These are phyloP conservation scores for Neostethus bicornis DNA, from an alignment of 2,797 vertebrate genomes.

Conservation along the genomic window DNA sequence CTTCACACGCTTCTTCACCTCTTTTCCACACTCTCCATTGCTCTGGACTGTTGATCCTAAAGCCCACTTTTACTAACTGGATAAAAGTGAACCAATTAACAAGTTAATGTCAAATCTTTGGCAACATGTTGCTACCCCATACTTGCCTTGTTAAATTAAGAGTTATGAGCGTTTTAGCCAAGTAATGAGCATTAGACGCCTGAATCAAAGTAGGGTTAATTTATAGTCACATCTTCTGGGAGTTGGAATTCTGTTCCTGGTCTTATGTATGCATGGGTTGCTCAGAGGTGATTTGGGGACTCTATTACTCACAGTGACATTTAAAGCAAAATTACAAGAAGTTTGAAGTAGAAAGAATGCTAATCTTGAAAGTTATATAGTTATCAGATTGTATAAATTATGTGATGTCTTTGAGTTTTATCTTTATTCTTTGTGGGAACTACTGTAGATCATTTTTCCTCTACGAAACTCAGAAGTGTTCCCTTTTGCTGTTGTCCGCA, in stretches of 20 bases:
- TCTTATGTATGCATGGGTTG: not conserved
- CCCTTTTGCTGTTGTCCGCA: slow-evolving; percentile 5
- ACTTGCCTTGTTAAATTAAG: not conserved
- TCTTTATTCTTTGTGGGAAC: slow-evolving; percentile 7
- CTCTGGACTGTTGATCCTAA: no score
- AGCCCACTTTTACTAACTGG: not conserved
- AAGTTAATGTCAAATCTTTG: no score
- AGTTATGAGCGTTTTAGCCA: not conserved
- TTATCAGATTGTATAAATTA: slow-evolving; percentile 38
- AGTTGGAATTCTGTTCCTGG: not conserved
- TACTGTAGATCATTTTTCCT: slow-evolving; percentile 6
- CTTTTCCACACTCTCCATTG: no score
- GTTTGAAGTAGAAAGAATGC: slow-evolving; percentile 24
- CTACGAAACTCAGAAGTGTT: not conserved
- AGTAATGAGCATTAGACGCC: not conserved
- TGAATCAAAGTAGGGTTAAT: not conserved
- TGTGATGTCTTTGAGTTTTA: slow-evolving; percentile 12
- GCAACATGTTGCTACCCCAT: not conserved
- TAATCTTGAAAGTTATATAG: slow-evolving; percentile 33
- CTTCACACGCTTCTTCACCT: no score
- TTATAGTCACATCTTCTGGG: not conserved
- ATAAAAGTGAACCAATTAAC: not conserved
- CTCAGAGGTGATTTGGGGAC: not conserved
- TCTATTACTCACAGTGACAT: not conserved
- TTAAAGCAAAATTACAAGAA: slow-evolving; percentile 1